Evolutionary conservation across 1,140 invertebrate genomes (phyloP), one percentile per base, ranked within the genome.

Genomic region (Trichonephila clavipes): DNA sequence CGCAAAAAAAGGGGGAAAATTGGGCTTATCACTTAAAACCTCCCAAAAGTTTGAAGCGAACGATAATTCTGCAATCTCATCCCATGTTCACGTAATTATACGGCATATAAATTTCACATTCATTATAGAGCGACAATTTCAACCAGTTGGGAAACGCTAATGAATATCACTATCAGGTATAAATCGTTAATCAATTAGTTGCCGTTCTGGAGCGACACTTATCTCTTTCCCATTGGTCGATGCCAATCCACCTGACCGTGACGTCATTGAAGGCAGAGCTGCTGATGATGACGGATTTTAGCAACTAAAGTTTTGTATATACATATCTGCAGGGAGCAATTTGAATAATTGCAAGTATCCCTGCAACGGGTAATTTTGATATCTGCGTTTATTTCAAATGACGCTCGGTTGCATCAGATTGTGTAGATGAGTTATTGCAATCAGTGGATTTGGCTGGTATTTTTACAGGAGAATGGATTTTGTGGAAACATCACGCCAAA

Each of bases 101-200:
- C 92, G 86, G 85, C 92, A 93, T 93, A 93, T 93, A 93, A 93
- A 93, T 93, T 93, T 93, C 86, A 64, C 92, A 93, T 93, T 93
- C 92, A 93, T 93, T 93, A 93, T 58, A 58, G 19, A 24, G 61
- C 85, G 92, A 93, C 92, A 88, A 93, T 93, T 93, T 88, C 61
- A 88, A 93, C 85, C 92, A 93, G 92, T 88, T 81, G 92, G 92
- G 92, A 93, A 92, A 81, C 92, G 86, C 83, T 93, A 93, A 93
- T 93, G 92, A 93, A 93, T 93, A 93, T 93, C 92, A 88, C 92
- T 93, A 93, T 93, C 92, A 93, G 92, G 92, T 93, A 93, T 93
- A 93, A 93, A 93, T 93, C 92, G 92, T 93, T 93, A 93, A 93
- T 93, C 92, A 93, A 93, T 93, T 93, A 93, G 92, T 93, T 81